These are phyloP conservation scores for Pseudeuparius sepicola DNA, from an alignment of 2,888 invertebrate genomes.

Conservation along the genomic window DNA sequence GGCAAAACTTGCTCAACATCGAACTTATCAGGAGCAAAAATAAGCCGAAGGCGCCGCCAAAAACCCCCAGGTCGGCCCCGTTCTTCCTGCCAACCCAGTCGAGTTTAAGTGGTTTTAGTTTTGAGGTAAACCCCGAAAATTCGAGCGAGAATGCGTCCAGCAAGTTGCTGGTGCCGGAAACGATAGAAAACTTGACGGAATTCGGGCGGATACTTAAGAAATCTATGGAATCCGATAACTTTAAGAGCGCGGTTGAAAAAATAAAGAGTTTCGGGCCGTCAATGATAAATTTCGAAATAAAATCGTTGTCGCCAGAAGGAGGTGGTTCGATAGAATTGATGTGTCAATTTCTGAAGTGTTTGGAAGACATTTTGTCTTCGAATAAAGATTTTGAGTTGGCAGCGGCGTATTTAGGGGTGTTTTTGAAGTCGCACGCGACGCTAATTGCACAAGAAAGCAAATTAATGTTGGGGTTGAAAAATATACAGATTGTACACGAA, in stretches of 20 bases:
- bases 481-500: slow-evolving; percentile 49
- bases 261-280: slow-evolving; percentile 70
- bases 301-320: slow-evolving; percentile 66
- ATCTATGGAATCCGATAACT: slow-evolving; percentile 44
- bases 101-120: slow-evolving; percentile 70
- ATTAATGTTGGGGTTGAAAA: slow-evolving; percentile 45
- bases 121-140: slow-evolving; percentile 49
- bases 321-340: slow-evolving; percentile 64
- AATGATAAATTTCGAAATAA: slow-evolving; percentile 78
- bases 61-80: slow-evolving; percentile 79
- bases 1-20: slow-evolving; percentile 64
- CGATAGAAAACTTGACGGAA: slow-evolving; percentile 54
- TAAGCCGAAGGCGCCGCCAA: slow-evolving; percentile 77
- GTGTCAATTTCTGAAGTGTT: slow-evolving; percentile 66
- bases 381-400: slow-evolving; percentile 82
- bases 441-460: slow-evolving; percentile 46
- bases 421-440: slow-evolving; percentile 70
- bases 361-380: slow-evolving; percentile 58
- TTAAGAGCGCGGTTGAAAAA: slow-evolving; percentile 46
- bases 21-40: slow-evolving; percentile 72
- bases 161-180: slow-evolving; percentile 47
- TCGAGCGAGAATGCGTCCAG: slow-evolving; percentile 34
- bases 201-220: slow-evolving; percentile 56
- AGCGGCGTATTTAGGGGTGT: slow-evolving; percentile 81
- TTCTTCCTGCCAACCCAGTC: slow-evolving; percentile 92